phyloP scores from a whole-genome alignment of 1,140 invertebrate genomes.

The Maniola jurtina region DNA sequence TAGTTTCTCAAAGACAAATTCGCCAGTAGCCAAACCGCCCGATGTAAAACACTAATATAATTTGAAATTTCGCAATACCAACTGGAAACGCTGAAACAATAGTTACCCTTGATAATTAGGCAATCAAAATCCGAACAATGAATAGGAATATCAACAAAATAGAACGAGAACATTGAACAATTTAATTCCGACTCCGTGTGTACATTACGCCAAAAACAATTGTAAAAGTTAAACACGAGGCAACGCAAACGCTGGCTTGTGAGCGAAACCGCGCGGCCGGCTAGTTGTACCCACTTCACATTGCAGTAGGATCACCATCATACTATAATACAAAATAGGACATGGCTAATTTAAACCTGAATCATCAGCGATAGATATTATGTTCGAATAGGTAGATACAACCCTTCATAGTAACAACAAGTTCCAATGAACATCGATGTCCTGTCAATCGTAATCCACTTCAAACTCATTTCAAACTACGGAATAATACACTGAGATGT shows the following conservation, averaged over 20 bases:
- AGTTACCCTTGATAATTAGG: not conserved
- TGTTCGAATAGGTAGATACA: too few relatives aligned
- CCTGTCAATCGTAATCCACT: too few relatives aligned
- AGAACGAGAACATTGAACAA: constrained; percentile 4
- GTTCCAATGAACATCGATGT: too few relatives aligned
- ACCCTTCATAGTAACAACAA: too few relatives aligned
- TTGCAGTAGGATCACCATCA: not conserved
- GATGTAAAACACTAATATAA: not conserved
- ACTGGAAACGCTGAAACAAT: not conserved
- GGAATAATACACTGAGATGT: too few relatives aligned
- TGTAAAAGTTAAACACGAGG: constrained; percentile 8
- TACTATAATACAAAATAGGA: too few relatives aligned
- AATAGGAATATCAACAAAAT: constrained; percentile 9
- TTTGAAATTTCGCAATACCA: not conserved
- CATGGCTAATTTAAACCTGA: too few relatives aligned
- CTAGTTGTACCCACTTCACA: too few relatives aligned
- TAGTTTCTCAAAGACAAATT: not conserved
- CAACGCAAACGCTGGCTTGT: not conserved
- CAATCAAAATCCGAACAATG: constrained; percentile 6
- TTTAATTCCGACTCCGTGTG: not conserved
- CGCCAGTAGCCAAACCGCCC: not conserved
- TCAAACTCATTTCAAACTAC: too few relatives aligned
- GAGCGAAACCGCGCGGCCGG: too few relatives aligned
- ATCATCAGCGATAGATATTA: too few relatives aligned
- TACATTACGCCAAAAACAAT: constrained; percentile 1